Base-by-base conservation (phyloP, 1,140 invertebrate genomes). In the Drosophila obscura region DNA sequence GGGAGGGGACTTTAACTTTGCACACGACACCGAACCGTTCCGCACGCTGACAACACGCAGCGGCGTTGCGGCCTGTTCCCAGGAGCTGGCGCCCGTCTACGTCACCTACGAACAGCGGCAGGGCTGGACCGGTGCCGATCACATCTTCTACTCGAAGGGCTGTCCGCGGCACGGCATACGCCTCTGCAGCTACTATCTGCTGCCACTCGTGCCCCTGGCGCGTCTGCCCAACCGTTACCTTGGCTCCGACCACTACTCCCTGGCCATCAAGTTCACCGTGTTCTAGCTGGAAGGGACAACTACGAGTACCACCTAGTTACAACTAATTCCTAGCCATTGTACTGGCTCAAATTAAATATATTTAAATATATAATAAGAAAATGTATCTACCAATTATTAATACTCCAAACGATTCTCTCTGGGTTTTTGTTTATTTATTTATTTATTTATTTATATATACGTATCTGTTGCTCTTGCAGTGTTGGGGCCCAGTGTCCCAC, bases 401-500 rank as follows among this genome's bases (percentile, higher is more conserved):
- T 28, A 28, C 26, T 5, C 16, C 16, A 16, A 16, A 16, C 0
- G 6, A 39, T 2, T 2, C 11, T 9, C 19, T 24, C 35, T 19
- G 19, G 1, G 1, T 19, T 19, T 19, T 19, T 19, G 2, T 19
- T 19, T 19, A 19, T 19, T 19, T 19, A 19, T 19, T 1, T 19
- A 19, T 19, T 19, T 0, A 16, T 16, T 16, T 16, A 26, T 55
- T 22, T 13, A 57, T 35, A 5, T 4, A 9, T 57, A 1, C 15
- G 15, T 26, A 31, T 39, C 48, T 28, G 0, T 13, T 15, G 24
- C 6, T 28, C 35, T 58, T 67, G 2, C 45, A 97, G 96, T 31
- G 92, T 96, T 68, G 96, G 96, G 26, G 95, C 95, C 15, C 94
- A 94, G 1, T 96, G 96, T 92, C 96, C 96, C 0, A 94, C 93